phyloP scores from a whole-genome alignment of 2,113 vertebrate genomes.

The Labeo catla region DNA sequence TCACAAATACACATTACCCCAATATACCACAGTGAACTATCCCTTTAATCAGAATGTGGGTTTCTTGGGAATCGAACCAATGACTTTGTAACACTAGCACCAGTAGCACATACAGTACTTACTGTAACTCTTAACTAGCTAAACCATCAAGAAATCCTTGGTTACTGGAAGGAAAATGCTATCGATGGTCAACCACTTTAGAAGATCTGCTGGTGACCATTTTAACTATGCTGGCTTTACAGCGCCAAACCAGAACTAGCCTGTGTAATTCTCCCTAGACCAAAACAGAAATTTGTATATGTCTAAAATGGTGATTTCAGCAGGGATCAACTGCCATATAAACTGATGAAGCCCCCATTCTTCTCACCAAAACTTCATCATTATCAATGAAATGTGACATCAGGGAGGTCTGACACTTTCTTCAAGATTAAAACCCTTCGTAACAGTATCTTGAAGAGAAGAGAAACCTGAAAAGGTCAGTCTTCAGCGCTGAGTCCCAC shows the following conservation, averaged over 20 bases:
- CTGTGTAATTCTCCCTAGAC: not conserved
- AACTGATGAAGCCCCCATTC: not conserved
- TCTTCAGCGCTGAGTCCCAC: not conserved
- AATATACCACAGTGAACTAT: too few relatives aligned
- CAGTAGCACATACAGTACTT: too few relatives aligned
- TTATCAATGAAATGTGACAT: not conserved
- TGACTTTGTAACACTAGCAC: too few relatives aligned
- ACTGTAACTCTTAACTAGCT: too few relatives aligned
- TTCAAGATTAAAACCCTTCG: not conserved
- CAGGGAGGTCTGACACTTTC: not conserved
- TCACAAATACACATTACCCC: too few relatives aligned
- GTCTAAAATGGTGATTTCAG: not conserved
- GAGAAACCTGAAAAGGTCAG: not conserved
- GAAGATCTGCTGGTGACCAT: too few relatives aligned
- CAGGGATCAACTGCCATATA: not conserved
- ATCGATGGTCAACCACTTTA: too few relatives aligned
- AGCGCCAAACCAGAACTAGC: not conserved
- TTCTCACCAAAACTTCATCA: not conserved
- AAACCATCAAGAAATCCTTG: too few relatives aligned
- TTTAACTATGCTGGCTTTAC: not conserved
- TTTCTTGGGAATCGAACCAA: too few relatives aligned
- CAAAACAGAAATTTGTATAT: not conserved
- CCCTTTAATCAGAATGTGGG: too few relatives aligned
- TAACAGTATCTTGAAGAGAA: not conserved
- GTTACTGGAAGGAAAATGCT: too few relatives aligned